Conservation (phyloP, 2,888 invertebrate species). For the Odiellus spinosus region DNA sequence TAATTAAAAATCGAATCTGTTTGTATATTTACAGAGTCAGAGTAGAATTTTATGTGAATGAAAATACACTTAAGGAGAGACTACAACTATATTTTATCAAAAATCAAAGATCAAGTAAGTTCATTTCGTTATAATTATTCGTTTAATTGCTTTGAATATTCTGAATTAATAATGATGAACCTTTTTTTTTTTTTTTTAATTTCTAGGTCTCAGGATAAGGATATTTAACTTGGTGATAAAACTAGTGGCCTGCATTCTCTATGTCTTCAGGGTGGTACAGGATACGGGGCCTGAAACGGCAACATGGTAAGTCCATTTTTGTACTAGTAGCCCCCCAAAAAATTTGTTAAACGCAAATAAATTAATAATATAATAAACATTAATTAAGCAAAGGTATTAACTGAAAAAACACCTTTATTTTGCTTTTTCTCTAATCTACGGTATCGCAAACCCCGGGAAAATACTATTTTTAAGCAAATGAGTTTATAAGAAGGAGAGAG, state of each 20-base stretch:
- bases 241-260: constrained; percentile 29
- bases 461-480: too few species aligned
- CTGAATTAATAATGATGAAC: too few species aligned
- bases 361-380: too few species aligned
- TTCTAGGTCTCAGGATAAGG: constrained; percentile 31
- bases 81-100: constrained; percentile 98
- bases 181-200: not conserved
- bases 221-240: constrained; percentile 33
- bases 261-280: constrained; percentile 18
- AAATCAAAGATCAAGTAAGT: constrained; percentile 96
- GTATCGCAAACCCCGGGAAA: too few species aligned
- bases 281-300: constrained; percentile 18
- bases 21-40: constrained; percentile 71
- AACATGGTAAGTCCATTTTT: constrained; percentile 24
- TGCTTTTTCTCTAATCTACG: too few species aligned
- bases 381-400: too few species aligned
- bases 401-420: too few species aligned
- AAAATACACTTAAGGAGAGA: constrained; percentile 95
- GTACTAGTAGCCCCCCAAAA: too few species aligned
- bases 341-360: too few species aligned
- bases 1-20: not conserved
- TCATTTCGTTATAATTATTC: too few species aligned
- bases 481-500: too few species aligned
- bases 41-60: constrained; percentile 98
- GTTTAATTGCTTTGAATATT: not conserved